These are phyloP conservation scores for Drosophila serrata DNA, from an alignment of 1,140 invertebrate genomes.

Conservation along the genomic window DNA sequence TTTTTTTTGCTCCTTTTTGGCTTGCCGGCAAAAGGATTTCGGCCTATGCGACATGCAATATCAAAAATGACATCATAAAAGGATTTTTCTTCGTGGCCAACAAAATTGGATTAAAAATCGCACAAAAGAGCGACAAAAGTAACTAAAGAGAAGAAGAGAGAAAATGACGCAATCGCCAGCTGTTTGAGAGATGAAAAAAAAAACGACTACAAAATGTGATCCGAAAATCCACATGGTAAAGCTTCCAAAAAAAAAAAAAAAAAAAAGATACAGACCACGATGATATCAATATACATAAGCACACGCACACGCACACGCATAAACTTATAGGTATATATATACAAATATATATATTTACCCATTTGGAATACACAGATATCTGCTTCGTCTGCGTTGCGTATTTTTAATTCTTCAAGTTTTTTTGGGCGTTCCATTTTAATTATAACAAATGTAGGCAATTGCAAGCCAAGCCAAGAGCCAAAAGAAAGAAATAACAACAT, in stretches of 20 bases:
- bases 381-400: slow-evolving; percentile 19
- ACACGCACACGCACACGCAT: slow-evolving; percentile 23
- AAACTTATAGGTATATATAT: slow-evolving; percentile 38
- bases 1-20: slow-evolving; percentile 6
- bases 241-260: slow-evolving; percentile 25
- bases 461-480: slow-evolving; percentile 26
- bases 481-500: slow-evolving; percentile 7
- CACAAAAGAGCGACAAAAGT: slow-evolving; percentile 12
- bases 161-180: slow-evolving; percentile 58
- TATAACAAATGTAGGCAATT: slow-evolving; percentile 57
- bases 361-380: slow-evolving; percentile 41
- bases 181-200: slow-evolving; percentile 29
- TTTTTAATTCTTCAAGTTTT: slow-evolving; percentile 31
- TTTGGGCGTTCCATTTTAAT: slow-evolving; percentile 56
- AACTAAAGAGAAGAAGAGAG: slow-evolving; percentile 13
- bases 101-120: slow-evolving; percentile 44
- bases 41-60: slow-evolving; percentile 30
- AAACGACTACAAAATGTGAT: slow-evolving; percentile 52
- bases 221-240: slow-evolving; percentile 43
- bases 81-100: slow-evolving; percentile 39
- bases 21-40: slow-evolving; percentile 15
- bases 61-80: slow-evolving; percentile 44
- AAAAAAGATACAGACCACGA: slow-evolving; percentile 24
- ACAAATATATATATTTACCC: slow-evolving; percentile 41
- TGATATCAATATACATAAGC: slow-evolving; percentile 34